Evolutionary conservation across 1,140 invertebrate genomes (phyloP), one percentile per base, ranked within the genome.

Genomic region (Zaprionus vittiger): DNA sequence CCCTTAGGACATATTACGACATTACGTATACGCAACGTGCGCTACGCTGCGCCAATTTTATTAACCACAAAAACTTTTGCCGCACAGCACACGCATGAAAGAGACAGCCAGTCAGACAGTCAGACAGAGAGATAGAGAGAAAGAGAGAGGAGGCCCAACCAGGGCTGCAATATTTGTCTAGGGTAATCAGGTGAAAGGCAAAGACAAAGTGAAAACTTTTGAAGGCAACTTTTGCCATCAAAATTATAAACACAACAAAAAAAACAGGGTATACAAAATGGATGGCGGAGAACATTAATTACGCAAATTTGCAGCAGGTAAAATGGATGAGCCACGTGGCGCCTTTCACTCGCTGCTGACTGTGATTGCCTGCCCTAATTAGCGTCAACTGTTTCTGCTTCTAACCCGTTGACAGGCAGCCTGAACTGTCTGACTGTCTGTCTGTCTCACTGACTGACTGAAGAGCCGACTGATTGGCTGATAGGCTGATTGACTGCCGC

Each of bases 1-100:
- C 80, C 83, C 83, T 70, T n/a, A 38, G 80, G 83, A 57, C 83
- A 70, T 79, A 74, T 86, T 80, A 57, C 67, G 64, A 41, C 26
- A 49, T 77, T 71, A 60, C 55, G 56, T 44, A 66, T 73, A 66
- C 62, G 66, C 59, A 41, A 66, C 47, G 64, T 65, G 65, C 73
- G 61, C 47, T 28, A 67, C 73, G 61, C 47, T 26, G 24, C 54
- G 59, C 56, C 73, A 83, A 78, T 87, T 87, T 87, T 80, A 80
- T 80, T 83, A 87, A 77, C 80, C 80, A 57, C 84, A 80, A 74
- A 72, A 87, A 87, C 34, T 80, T 80, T 75, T 78, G 59, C 59
- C 56, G 62, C 47, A 41, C 38, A 41, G 31, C 9, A 20, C 44
- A 34, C 17, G 52, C 26, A 24, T 15, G n/a, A 34, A 37, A 38